These are phyloP conservation scores for Bradypodion ventrale DNA, from an alignment of 2,797 vertebrate genomes.

Conservation along the genomic window DNA sequence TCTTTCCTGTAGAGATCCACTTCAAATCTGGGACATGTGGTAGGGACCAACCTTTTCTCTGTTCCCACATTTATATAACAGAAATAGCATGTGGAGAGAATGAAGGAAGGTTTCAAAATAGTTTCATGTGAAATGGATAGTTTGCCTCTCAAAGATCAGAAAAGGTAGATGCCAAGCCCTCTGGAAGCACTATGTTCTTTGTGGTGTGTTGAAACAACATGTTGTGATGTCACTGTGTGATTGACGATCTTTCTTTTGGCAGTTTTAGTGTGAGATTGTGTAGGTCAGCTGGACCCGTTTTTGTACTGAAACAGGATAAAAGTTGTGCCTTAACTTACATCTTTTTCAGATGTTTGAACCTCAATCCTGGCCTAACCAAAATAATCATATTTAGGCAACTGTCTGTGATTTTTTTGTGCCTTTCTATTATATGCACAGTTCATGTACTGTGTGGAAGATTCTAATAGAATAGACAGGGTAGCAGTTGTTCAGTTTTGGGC, in stretches of 20 bases:
- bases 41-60: not conserved
- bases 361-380: not conserved
- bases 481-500: not conserved
- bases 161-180: too few relatives aligned
- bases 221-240: too few relatives aligned
- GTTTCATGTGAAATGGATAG: too few relatives aligned
- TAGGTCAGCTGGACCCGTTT: not conserved
- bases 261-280: not conserved
- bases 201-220: too few relatives aligned
- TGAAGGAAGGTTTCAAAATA: not conserved
- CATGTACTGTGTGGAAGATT: not conserved
- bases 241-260: too few relatives aligned
- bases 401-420: not conserved
- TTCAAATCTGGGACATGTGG: too few relatives aligned
- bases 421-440: not conserved
- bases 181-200: too few relatives aligned
- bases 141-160: too few relatives aligned
- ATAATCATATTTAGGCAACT: not conserved
- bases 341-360: not conserved
- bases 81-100: not conserved
- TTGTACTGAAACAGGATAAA: not conserved
- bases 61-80: not conserved
- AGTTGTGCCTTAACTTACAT: not conserved
- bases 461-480: not conserved
- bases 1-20: not conserved